Base-by-base conservation (phyloP, 2,797 vertebrate genomes). In the Microcaecilia unicolor region DNA sequence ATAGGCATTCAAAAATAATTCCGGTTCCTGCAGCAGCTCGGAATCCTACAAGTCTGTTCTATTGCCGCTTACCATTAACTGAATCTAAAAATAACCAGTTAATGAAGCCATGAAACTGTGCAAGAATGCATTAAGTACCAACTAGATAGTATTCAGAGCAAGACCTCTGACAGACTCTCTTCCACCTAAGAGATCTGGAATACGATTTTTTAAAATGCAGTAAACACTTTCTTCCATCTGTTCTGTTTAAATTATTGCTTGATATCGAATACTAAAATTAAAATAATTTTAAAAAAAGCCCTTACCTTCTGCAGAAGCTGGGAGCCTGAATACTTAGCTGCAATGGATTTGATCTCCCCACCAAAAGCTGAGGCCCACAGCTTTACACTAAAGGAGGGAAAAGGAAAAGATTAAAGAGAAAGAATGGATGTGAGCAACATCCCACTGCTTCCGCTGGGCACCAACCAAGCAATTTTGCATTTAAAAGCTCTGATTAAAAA, bases 321-420 rank as follows among this genome's bases (percentile, higher is more conserved):
- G 30, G 94, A 97, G 61, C 95, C 95, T 1, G 95, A 99, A 66
- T 98, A 99, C 73, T 97, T 98, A 34, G 91, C 91, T 15, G 95
- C 91, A 51, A 99, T 98, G 74, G 95, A 98, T 81, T 97, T 94
- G 76, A 99, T 95, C 72, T 99, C 95, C 29, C 95, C 95, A 62
- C 95, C 95, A 63, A 99, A 98, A 3, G 95, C 93, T 18, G 95
- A 97, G 78, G 95, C 93, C 95, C 95, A 99, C 26, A 99, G 90
- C 81, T 98, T 99, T 57, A 98, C 95, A 53, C 95, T 98, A 72
- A 12, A 47, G 54, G 46, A 41, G 44, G 12, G 56, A 51, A 37
- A 37, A n/a, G 33, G 4, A 10, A 12, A 57, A 34, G 40, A 41
- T 32, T 31, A 52, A 21, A 41, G 29, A 43, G 28, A 48, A 44